Conservation (phyloP, 2,113 vertebrate genomes). For the Leuciscus idus region DNA sequence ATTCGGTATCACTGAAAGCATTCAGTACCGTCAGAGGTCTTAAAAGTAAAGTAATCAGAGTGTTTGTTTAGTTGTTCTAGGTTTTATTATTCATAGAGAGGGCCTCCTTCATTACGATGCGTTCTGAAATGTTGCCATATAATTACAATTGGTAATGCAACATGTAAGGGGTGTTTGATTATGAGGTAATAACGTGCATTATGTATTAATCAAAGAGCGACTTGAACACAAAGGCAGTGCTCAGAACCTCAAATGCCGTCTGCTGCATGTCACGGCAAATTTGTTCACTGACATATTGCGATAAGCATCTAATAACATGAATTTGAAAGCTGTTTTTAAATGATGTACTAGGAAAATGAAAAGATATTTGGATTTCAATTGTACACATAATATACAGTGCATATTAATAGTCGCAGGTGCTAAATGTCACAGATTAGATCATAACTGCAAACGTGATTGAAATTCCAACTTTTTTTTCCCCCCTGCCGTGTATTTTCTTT, state of each 20-base stretch:
- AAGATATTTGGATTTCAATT: conserved; percentile 31
- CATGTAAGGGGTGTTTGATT: conserved; percentile 30
- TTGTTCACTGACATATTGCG: conserved; percentile 25
- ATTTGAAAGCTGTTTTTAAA: conserved; percentile 28
- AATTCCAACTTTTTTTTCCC: not conserved
- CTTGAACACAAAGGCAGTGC: conserved; percentile 29
- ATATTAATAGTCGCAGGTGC: conserved; percentile 24
- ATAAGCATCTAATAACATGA: conserved; percentile 37
- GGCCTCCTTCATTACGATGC: not conserved
- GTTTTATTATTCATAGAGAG: conserved; percentile 23
- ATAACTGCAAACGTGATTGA: not conserved
- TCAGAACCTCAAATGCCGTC: conserved; percentile 25
- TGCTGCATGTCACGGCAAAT: conserved; percentile 32
- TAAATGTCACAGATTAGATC: conserved; percentile 43
- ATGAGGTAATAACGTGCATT: conserved; percentile 29
- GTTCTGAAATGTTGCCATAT: conserved; percentile 21
- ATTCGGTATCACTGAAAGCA: not conserved
- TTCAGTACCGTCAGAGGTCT: not conserved
- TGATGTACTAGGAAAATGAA: conserved; percentile 15
- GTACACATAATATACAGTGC: conserved; percentile 23
- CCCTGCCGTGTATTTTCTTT: not conserved
- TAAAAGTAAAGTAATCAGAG: not conserved
- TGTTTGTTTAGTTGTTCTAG: conserved; percentile 8
- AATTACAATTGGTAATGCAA: conserved; percentile 35
- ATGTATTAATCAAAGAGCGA: conserved; percentile 25